phyloP scores from a whole-genome alignment of 2,113 vertebrate genomes.

The Motacilla tschutschensis region DNA sequence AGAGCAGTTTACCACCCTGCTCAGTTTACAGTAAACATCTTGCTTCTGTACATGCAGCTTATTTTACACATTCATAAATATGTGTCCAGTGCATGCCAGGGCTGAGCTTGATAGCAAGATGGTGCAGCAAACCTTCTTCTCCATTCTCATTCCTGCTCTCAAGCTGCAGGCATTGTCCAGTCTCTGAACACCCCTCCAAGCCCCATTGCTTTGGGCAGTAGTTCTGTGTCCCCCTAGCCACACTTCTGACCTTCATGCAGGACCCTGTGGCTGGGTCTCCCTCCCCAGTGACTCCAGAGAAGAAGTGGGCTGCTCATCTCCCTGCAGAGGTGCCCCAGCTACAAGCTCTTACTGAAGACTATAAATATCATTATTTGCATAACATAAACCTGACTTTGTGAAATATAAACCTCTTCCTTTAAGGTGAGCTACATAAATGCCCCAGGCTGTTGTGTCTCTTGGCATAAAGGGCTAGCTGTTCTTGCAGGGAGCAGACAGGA shows the following conservation, averaged over 20 bases:
- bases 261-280: not conserved
- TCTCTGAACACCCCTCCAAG: not conserved
- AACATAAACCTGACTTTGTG: not conserved
- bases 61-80: not conserved
- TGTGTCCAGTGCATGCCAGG: fast-evolving
- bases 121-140: not conserved
- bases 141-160: not conserved
- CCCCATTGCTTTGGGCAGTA: not conserved
- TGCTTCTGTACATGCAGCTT: not conserved
- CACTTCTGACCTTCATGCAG: not conserved
- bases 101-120: not conserved
- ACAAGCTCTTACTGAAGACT: not conserved
- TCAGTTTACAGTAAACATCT: constrained; percentile 16
- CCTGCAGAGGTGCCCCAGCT: not conserved
- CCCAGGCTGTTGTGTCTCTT: not conserved
- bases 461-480: not conserved
- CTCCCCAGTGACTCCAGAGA: not conserved
- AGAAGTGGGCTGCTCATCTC: not conserved
- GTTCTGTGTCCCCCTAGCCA: not conserved
- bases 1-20: fast-evolving
- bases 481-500: not conserved
- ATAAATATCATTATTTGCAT: not conserved
- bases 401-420: not conserved
- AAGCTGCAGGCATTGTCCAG: fast-evolving
- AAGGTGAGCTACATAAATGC: not conserved